Evolutionary conservation across 1,140 invertebrate genomes (phyloP), one percentile per base, ranked within the genome.

Genomic region (Periplaneta americana): DNA sequence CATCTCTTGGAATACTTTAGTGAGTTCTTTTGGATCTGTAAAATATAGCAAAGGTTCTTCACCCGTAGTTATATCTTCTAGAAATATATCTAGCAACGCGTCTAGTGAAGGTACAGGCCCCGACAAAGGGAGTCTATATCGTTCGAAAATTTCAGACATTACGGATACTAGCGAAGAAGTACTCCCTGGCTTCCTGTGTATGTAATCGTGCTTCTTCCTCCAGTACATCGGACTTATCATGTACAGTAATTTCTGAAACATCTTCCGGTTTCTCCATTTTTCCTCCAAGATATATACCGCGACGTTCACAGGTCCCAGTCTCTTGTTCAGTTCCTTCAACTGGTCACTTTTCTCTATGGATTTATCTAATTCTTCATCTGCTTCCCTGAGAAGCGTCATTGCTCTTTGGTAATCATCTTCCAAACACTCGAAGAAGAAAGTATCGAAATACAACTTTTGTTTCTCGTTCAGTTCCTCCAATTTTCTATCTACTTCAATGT

Each of bases 391-490:
- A 2, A 92, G 85, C 15, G 85, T 83, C 87, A 92, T 93, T 3
- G 92, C 92, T 81, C 88, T 88, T 80, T 91, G 88, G 83, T 94
- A 91, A 84, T 93, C 91, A 76, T 91, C 87, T 3, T 89, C 89
- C 10, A 94, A 85, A 84, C 92, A 93, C 80, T 92, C 89, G 84
- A 93, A 92, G 83, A 94, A 93, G 83, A 94, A 93, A 78, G 88
- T 88, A 39, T 89, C 88, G 8, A 92, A 87, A 82, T 91, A 92
- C 74, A 88, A 88, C 81, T 90, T 90, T 17, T 81, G 34, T 34
- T 32, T 1, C 34, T 1, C 6, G 15, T 32, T 10, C 2, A 91
- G 89, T n/a, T 88, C 86, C 48, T 90, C 86, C 75, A 92, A 90
- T 81, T 88, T 88, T 33, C 87, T 87, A 80, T 88, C 88, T 85